These are phyloP conservation scores for Brachypodius melanocephalos DNA, from an alignment of 2,113 vertebrate genomes.

Conservation along the genomic window DNA sequence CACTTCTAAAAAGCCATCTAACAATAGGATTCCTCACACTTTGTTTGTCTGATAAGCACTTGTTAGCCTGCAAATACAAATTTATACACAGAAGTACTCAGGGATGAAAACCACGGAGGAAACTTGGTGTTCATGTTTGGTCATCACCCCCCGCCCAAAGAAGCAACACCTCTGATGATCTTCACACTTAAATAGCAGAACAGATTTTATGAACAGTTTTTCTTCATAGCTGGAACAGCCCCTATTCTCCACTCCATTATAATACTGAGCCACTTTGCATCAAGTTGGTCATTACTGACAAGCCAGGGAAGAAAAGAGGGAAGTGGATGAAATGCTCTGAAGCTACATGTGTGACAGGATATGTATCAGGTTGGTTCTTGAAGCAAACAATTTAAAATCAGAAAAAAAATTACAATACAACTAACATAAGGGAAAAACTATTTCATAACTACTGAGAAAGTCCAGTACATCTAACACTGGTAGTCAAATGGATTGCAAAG, in stretches of 20 bases:
- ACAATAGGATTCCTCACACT: background rate
- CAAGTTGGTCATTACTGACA: background rate
- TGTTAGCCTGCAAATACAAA: background rate
- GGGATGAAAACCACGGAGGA: background rate
- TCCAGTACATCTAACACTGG: background rate
- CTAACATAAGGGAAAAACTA: background rate
- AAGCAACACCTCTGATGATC: background rate
- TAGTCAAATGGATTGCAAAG: background rate
- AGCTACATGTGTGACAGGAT: fast-evolving
- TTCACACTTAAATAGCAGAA: background rate
- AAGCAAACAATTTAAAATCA: background rate
- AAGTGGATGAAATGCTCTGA: background rate
- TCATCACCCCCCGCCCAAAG: fast-evolving
- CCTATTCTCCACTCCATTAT: background rate
- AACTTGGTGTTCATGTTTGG: background rate
- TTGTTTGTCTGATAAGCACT: background rate
- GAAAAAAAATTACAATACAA: background rate
- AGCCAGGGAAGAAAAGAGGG: background rate
- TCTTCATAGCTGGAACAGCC: background rate
- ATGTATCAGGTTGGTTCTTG: background rate
- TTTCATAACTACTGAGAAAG: background rate
- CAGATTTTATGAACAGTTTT: slow-evolving; percentile 40
- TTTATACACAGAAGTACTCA: background rate
- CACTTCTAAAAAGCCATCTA: background rate
- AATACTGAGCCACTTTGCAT: slow-evolving; percentile 6